phyloP scores from a whole-genome alignment of 2,888 invertebrate genomes.

The Drosophila siamana region DNA sequence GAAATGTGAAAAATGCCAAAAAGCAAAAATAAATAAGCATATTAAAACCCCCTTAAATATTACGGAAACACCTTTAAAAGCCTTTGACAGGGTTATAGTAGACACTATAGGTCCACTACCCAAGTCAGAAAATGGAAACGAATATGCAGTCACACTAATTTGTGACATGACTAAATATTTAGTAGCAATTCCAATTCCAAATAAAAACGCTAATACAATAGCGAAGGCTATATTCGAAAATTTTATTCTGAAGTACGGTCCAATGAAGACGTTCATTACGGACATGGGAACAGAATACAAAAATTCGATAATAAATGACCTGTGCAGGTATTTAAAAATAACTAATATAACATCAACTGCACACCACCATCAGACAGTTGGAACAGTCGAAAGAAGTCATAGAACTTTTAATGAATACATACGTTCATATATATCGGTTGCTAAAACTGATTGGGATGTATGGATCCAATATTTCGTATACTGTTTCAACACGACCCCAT shows the following conservation, averaged over 20 bases:
- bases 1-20: constrained; percentile 5
- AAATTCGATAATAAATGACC: not conserved
- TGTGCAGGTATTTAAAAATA: constrained; percentile 10
- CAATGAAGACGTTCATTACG: too few species aligned
- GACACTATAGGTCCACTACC: too few species aligned
- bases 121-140: not conserved
- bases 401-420: constrained; percentile 15
- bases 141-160: too few species aligned
- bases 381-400: too few species aligned
- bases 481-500: constrained; percentile 9
- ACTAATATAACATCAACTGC: constrained; percentile 2
- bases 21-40: not conserved
- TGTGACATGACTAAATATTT: too few species aligned
- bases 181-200: not conserved
- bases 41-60: not conserved
- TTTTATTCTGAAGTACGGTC: too few species aligned
- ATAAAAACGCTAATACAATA: not conserved
- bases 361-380: constrained; percentile 12
- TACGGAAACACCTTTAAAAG: not conserved
- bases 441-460: constrained; percentile 25
- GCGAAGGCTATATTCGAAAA: constrained; percentile 1
- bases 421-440: constrained; percentile 14
- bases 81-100: too few species aligned
- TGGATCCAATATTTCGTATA: not conserved
- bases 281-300: too few species aligned